phyloP scores from a whole-genome alignment of 2,888 invertebrate species.

The Crocallis elinguaria region DNA sequence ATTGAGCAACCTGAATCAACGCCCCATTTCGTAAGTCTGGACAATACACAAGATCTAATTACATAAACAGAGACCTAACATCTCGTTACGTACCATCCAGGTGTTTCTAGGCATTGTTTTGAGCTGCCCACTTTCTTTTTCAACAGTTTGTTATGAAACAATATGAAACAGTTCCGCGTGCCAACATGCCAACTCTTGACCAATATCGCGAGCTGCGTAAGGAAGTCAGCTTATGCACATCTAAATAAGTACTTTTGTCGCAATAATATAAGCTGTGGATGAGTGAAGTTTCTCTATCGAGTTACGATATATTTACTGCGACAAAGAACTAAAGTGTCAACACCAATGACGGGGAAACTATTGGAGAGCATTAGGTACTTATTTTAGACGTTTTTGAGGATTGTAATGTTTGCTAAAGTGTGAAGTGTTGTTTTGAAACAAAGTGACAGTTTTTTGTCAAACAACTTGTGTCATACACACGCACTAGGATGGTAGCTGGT shows the following conservation, averaged over 20 bases:
- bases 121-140: conserved; percentile 30
- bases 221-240: neutral
- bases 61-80: conserved; percentile 14
- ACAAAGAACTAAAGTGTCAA: neutral
- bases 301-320: neutral
- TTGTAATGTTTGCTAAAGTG: too few relatives aligned
- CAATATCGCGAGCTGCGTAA: conserved; percentile 20
- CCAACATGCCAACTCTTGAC: conserved; percentile 6
- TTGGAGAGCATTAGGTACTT: too few relatives aligned
- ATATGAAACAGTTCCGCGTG: conserved; percentile 17
- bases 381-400: too few relatives aligned
- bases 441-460: too few relatives aligned
- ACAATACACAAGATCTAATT: conserved; percentile 3
- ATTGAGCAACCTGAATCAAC: too few relatives aligned
- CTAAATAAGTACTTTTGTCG: neutral
- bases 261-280: neutral
- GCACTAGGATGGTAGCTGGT: too few relatives aligned
- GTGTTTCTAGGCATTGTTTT: conserved; percentile 30
- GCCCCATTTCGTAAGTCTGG: conserved; percentile 9
- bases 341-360: too few relatives aligned
- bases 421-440: too few relatives aligned
- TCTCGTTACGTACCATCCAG: conserved; percentile 14
- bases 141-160: conserved; percentile 32
- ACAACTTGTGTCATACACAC: too few relatives aligned
- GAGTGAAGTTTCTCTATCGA: neutral